Evolutionary conservation across 2,797 vertebrate species (phyloP), one percentile per base, ranked within the genome.

Genomic region (Heteromormyrus szaboi): DNA sequence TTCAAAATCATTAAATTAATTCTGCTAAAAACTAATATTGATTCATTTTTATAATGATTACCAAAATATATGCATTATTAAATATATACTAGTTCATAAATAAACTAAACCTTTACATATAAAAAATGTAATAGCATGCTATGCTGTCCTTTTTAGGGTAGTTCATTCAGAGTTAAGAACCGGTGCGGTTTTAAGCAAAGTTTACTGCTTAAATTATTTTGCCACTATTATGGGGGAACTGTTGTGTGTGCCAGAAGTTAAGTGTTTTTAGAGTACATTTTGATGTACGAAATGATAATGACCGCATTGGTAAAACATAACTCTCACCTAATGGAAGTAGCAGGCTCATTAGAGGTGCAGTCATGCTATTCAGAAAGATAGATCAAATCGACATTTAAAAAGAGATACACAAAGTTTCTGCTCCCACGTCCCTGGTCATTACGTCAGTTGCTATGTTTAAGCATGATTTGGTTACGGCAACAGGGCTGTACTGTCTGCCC

Each of bases 211-310:
- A 79, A 88, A 53, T 79, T 88, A 88, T 88, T 88, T 88, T 76
- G 65, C 62, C 59, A 72, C 62, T 17, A 46, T 88, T 88, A 72
- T 50, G 46, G 14, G 83, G 48, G 50, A 87, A 76, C 11, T n/a
- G n/a, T 62, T 44, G 33, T 62, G 53, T 88, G 87, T 87, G 86
- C 86, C 87, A 88, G 68, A 88, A 68, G 87, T 50, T 88, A 88
- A 88, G 87, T 88, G 87, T 72, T 88, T 88, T 88, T 88, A 88
- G 65, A 88, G 62, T 76, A 76, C 87, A 88, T 51, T 88, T 37
- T 53, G 87, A 51, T 53, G 65, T 51, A 76, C 25, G 12, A 88
- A 88, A 88, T 88, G 65, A 76, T 68, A 72, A 88, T 88, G 87
- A 76, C 65, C 11, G 50, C 87, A 76, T 87, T 87, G 59, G 44